These are phyloP conservation scores for Tetraneura akinire DNA, from an alignment of 1,140 invertebrate genomes.

Conservation along the genomic window DNA sequence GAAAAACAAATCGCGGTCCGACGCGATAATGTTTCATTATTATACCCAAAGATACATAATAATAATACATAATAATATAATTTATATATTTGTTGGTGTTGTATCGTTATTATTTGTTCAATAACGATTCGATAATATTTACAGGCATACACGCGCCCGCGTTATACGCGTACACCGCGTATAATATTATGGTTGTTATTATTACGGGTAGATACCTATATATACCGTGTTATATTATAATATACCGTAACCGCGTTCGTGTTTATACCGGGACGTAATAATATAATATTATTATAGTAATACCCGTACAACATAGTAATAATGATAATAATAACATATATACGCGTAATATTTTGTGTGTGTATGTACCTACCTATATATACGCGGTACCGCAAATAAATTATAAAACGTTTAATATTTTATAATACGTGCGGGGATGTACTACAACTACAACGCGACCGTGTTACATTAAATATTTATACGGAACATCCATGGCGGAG, in stretches of 20 bases:
- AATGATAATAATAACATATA: no score
- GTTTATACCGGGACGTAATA: neutral
- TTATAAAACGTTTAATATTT: no score
- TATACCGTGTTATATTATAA: neutral
- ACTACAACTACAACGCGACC: no score
- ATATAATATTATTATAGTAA: neutral
- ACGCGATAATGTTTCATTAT: neutral
- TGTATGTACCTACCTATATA: neutral
- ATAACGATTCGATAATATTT: slow-evolving; percentile 49
- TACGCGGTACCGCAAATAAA: no score
- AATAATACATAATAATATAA: no score
- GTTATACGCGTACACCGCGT: neutral
- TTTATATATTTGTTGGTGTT: slow-evolving; percentile 16
- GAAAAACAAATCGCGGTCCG: slow-evolving; percentile 20
- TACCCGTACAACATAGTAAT: neutral
- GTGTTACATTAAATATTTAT: slow-evolving; percentile 27
- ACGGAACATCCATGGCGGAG: neutral
- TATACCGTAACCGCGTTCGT: neutral
- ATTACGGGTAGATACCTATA: neutral
- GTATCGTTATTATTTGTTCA: slow-evolving; percentile 47
- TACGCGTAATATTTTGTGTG: neutral
- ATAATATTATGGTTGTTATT: no score
- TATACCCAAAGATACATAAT: neutral
- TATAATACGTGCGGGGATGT: no score
- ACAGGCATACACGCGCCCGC: no score